Evolutionary conservation across 2,888 invertebrate genomes (phyloP).

Genomic region (Sinopyrophorus schimmeli): DNA sequence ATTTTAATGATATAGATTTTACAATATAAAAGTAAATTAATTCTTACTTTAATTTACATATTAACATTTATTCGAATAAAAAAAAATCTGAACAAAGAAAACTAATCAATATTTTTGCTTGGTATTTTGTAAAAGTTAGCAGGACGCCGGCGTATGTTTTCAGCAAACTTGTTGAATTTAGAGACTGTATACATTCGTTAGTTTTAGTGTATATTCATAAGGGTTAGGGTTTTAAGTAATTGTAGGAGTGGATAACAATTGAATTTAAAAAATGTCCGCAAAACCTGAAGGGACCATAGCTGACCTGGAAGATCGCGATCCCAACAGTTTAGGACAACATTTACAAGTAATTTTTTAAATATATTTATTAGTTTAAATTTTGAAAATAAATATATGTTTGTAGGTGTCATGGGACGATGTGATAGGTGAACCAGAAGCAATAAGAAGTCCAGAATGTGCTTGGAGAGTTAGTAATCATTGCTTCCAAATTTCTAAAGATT

Average conservation of each 20-base stretch:
- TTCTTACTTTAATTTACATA: too few relatives aligned
- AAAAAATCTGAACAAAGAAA: conserved; percentile 1
- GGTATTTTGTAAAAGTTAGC: conserved; percentile 23
- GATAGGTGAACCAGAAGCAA: conserved; percentile 71
- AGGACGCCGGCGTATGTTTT: conserved; percentile 37
- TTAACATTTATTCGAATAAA: not conserved
- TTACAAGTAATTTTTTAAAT: conserved; percentile 62
- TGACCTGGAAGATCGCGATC: conserved; percentile 70
- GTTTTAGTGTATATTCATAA: conserved; percentile 23
- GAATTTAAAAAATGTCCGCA: conserved; percentile 34
- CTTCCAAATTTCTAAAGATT: conserved; percentile 66
- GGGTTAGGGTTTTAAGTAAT: conserved; percentile 3
- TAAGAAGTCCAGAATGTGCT: conserved; percentile 70
- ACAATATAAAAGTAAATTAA: too few relatives aligned
- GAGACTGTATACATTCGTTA: conserved; percentile 22
- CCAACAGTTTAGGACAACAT: conserved; percentile 70
- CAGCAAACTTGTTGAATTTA: conserved; percentile 37
- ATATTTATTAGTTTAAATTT: not conserved
- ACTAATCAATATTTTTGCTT: conserved; percentile 36
- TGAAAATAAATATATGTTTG: not conserved
- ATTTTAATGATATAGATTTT: too few relatives aligned
- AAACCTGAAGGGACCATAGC: conserved; percentile 56
- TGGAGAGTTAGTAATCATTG: conserved; percentile 70
- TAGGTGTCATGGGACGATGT: conserved; percentile 74
- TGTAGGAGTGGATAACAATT: conserved; percentile 6